Evolutionary conservation across 2,797 vertebrate species (phyloP), one percentile per base, ranked within the genome.

Genomic region (Holocentrus rufus): DNA sequence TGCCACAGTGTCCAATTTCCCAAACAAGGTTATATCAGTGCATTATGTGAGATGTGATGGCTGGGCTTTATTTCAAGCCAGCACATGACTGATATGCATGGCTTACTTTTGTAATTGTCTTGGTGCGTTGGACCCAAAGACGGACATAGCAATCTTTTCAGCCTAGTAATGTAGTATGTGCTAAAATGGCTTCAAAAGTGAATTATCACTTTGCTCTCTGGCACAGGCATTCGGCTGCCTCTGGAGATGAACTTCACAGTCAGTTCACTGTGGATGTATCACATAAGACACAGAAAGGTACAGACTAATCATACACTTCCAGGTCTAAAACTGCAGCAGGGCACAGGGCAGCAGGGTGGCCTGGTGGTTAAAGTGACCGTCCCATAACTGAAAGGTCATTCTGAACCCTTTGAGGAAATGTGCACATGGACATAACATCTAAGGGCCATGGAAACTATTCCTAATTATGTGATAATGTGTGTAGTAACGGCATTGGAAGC

Each of bases 71-170:
- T 90, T 92, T 89, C 87, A 81, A 89, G 87, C 83, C 85, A 82
- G 87, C 78, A 42, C 85, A 88, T 94, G 92, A 94, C 92, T 94
- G 93, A 94, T 93, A 94, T 93, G 93, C 94, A 94, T 93, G 93
- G 86, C 92, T 94, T 93, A 89, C 91, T 92, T 90, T 87, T 91
- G 92, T 94, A 93, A 94, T 94, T 94, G 93, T 94, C 93, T 92
- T 70, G 94, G 94, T 94, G 92, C 92, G n/a, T 78, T 94, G 93
- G 93, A 93, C 92, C 93, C 84, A 87, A 88, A 91, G 92, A 93
- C 79, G 88, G 92, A 92, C 92, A 90, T 83, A 78, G 89, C 90
- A 90, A 90, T 92, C 91, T 92, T 91, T 91, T 85, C 91, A 89
- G 88, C 71, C 85, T 77, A 79, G 77, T 91, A 90, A 92, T 89